phyloP scores from a whole-genome alignment of 1,140 invertebrate genomes.

The Mycetomoellerius zeteki region DNA sequence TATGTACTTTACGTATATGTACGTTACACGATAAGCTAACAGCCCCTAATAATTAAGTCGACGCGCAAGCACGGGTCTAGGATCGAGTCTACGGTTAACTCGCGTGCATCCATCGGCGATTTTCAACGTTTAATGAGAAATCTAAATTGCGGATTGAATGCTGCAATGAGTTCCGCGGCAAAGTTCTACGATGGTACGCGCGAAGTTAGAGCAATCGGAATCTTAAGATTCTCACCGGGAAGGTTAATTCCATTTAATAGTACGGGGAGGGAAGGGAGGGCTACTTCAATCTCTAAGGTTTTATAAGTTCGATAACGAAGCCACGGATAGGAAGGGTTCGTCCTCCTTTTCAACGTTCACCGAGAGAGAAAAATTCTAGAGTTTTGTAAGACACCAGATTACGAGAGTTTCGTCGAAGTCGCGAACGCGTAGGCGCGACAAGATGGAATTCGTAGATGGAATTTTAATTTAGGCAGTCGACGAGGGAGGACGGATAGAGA shows the following conservation, averaged over 20 bases:
- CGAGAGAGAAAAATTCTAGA: conserved; percentile 24
- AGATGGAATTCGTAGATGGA: conserved; percentile 26
- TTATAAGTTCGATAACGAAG: conserved; percentile 64
- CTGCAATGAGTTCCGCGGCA: conserved; percentile 51
- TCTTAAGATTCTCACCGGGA: conserved; percentile 59
- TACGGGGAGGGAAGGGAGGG: background rate
- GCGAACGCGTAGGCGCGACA: background rate
- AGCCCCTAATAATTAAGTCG: conserved; percentile 62
- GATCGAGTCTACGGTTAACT: conserved; percentile 48
- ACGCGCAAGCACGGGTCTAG: conserved; percentile 7
- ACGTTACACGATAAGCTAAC: conserved; percentile 61
- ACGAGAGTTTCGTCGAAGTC: background rate
- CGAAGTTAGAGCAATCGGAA: conserved; percentile 61
- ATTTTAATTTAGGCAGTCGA: conserved; percentile 38
- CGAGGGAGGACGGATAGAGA: conserved; percentile 19
- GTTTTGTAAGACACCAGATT: conserved; percentile 15
- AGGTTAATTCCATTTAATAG: conserved; percentile 65
- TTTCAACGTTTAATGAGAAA: conserved; percentile 65
- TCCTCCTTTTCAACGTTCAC: background rate
- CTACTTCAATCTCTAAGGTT: conserved; percentile 53
- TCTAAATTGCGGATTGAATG: conserved; percentile 63
- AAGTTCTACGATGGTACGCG: conserved; percentile 43
- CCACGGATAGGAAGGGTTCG: background rate
- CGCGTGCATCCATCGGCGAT: conserved; percentile 58
- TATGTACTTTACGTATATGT: conserved; percentile 49